phyloP scores from a whole-genome alignment of 2,888 invertebrate genomes.

The Seira ritae region DNA sequence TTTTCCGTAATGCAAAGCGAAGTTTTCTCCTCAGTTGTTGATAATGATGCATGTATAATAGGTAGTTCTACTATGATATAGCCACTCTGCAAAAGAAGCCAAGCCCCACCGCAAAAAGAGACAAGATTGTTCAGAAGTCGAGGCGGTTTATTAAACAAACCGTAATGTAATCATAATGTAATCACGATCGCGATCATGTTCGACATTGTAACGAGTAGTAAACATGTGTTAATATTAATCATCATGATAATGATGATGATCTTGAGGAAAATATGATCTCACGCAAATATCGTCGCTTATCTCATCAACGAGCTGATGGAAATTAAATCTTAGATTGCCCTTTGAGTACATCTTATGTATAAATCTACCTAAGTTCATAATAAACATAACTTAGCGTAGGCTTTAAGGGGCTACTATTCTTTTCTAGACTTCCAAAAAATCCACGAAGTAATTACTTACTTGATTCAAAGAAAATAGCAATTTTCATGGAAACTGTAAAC shows the following conservation, averaged over 20 bases:
- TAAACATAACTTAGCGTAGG: too few relatives aligned
- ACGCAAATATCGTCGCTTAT: too few relatives aligned
- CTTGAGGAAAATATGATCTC: too few relatives aligned
- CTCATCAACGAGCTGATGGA: too few relatives aligned
- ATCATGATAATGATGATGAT: too few relatives aligned
- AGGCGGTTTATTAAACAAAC: neutral
- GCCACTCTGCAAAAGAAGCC: neutral
- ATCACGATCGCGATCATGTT: neutral
- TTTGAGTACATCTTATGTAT: too few relatives aligned
- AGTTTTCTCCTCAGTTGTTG: neutral
- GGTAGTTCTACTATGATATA: neutral
- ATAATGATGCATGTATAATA: neutral
- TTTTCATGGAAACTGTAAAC: neutral
- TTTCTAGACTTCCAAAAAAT: too few relatives aligned
- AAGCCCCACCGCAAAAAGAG: neutral
- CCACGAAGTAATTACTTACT: neutral
- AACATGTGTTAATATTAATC: neutral
- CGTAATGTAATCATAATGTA: too few relatives aligned
- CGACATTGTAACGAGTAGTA: neutral
- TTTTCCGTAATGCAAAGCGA: neutral
- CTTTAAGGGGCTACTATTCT: too few relatives aligned
- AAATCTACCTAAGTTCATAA: too few relatives aligned
- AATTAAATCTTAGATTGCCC: too few relatives aligned
- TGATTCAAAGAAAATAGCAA: neutral
- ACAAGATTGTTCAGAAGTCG: neutral